Evolutionary conservation across 2,888 invertebrate genomes (phyloP), one percentile per base, ranked within the genome.

Genomic region (Uloborus plumipes): DNA sequence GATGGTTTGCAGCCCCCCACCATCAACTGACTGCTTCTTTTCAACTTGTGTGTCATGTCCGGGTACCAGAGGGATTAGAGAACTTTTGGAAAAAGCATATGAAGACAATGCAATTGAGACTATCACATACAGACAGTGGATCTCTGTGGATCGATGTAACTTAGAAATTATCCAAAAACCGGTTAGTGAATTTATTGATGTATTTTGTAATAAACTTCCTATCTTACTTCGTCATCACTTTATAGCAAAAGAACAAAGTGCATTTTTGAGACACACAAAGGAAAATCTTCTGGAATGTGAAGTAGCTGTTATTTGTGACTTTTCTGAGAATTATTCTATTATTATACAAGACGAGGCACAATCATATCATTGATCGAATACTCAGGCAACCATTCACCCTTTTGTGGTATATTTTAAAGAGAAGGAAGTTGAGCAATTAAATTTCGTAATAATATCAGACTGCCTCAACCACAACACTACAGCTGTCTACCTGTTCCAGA

Each of bases 311-410:
- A 16, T 47, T 53, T 26, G 16, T 31, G 70, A 70, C 70, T 70
- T 55, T 58, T 31, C 70, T 15, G 58, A 70, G 18, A 58, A 70
- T 15, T 26, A 26, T 26, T 26, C 58, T 0, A 15, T 70, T 3
- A 15, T 58, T 70, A 3, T 70, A 15, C 70, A 70, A 70, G 70
- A 70, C 39, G 58, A 55, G 39, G 70, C 39, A 15, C 31, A 70
- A n/a, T 18, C 39, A 20, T 70, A 70, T 6, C 39, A 39, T 9
- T 70, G 58, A 58, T 14, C 26, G 4, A 70, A 18, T 31, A 55
- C 6, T 55, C 31, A 58, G 22, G 55, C 58, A n/a, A n/a, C 55
- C 13, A 20, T 70, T 31, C 70, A 55, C 39, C 14, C 39, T 58
- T 70, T 58, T 18, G 47, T 47, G 15, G 20, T 70, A 16, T 55